phyloP scores from a whole-genome alignment of 2,113 vertebrate species.

The Phaethornis superciliosus region DNA sequence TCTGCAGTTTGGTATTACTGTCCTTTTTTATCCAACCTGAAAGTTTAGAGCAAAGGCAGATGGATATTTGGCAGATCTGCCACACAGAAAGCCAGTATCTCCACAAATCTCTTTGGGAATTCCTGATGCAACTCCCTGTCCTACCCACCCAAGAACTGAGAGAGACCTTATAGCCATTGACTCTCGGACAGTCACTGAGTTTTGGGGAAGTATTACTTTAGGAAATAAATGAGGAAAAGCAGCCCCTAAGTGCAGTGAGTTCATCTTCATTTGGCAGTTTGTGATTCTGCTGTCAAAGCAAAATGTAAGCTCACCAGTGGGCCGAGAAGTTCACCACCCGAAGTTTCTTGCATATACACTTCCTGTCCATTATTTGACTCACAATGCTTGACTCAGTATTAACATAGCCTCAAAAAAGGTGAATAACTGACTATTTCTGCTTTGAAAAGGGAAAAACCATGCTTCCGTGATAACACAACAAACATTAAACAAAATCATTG shows the following conservation, averaged over 20 bases:
- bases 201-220: not conserved
- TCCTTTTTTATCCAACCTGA: not conserved
- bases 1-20: not conserved
- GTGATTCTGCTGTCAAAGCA: constrained; percentile 1
- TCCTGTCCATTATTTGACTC: not conserved
- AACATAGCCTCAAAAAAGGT: not conserved
- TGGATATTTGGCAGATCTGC: not conserved
- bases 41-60: not conserved
- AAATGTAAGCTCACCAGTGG: not conserved
- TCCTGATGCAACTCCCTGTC: not conserved
- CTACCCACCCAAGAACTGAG: not conserved
- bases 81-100: not conserved
- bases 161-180: not conserved
- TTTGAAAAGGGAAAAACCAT: constrained; percentile 14
- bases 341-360: not conserved
- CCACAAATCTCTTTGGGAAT: not conserved
- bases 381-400: not conserved
- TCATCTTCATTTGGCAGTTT: not conserved
- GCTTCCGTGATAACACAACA: not conserved
- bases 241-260: not conserved
- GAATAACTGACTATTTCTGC: not conserved
- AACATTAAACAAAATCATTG: not conserved
- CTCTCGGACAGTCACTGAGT: not conserved
- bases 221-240: not conserved
- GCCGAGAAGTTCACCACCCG: not conserved